These are phyloP conservation scores for Rhizoglyphus robini DNA, from an alignment of 1,140 invertebrate genomes.

Conservation along the genomic window DNA sequence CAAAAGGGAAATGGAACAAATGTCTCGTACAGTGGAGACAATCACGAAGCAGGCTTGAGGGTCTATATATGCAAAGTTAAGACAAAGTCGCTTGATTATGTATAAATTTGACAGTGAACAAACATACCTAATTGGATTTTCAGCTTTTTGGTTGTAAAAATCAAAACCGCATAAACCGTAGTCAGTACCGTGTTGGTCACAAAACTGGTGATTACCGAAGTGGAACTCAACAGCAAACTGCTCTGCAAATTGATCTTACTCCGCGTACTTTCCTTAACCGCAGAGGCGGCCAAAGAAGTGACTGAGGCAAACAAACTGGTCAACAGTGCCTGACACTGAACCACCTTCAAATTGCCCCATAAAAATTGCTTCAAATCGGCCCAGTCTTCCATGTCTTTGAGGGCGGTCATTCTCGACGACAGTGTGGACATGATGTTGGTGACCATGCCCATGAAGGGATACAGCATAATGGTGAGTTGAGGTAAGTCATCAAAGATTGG, in stretches of 20 bases:
- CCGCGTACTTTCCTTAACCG: neutral
- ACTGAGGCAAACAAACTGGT: neutral
- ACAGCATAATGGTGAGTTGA: neutral
- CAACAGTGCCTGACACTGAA: neutral
- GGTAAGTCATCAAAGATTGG: neutral
- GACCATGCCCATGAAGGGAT: neutral
- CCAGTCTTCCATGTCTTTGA: neutral
- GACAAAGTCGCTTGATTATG: too few species aligned
- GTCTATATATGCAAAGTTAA: too few species aligned
- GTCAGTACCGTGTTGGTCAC: too few species aligned
- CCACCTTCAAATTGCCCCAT: neutral
- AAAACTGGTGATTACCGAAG: too few species aligned
- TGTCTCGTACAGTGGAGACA: too few species aligned
- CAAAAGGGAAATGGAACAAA: too few species aligned
- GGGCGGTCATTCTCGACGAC: neutral
- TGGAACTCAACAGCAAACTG: too few species aligned
- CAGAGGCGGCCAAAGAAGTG: neutral
- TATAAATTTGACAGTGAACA: too few species aligned
- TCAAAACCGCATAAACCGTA: too few species aligned
- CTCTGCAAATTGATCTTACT: neutral
- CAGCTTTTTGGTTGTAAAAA: too few species aligned
- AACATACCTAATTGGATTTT: too few species aligned
- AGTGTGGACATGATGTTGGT: neutral
- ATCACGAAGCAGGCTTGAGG: too few species aligned
- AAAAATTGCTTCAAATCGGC: neutral